These are phyloP conservation scores for Pterostichus madidus DNA, from an alignment of 2,888 invertebrate species.

Conservation along the genomic window DNA sequence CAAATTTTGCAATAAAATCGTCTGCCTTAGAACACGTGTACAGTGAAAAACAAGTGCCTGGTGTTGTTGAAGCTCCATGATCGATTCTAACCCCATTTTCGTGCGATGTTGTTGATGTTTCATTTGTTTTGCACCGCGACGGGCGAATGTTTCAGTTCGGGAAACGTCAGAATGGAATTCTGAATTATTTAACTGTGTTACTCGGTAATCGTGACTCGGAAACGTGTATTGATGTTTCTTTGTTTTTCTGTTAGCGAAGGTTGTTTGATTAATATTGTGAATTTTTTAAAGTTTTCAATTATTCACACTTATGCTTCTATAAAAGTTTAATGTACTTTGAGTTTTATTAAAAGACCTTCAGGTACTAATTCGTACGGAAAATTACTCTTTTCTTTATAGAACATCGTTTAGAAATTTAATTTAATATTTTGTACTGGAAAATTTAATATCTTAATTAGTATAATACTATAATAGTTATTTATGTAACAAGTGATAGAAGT, in stretches of 20 bases:
- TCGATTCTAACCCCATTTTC: slow-evolving; percentile 18
- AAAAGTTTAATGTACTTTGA: neutral
- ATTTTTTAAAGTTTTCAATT: slow-evolving; percentile 25
- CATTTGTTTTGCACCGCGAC: slow-evolving; percentile 20
- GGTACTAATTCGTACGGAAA: no score
- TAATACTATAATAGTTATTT: no score
- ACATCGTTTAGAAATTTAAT: no score
- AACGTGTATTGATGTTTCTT: slow-evolving; percentile 12
- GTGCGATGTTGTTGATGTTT: slow-evolving; percentile 32
- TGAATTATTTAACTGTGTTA: slow-evolving; percentile 51
- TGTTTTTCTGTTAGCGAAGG: neutral
- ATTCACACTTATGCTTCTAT: neutral
- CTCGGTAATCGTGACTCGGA: slow-evolving; percentile 25
- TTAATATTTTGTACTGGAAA: no score
- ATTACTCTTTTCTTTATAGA: no score
- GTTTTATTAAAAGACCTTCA: neutral
- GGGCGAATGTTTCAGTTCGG: slow-evolving; percentile 17
- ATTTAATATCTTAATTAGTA: no score
- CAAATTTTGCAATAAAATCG: slow-evolving; percentile 43
- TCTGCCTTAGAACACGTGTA: slow-evolving; percentile 57
- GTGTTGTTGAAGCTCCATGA: neutral
- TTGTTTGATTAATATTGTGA: slow-evolving; percentile 14
- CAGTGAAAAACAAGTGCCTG: slow-evolving; percentile 48
- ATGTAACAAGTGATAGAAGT: no score
- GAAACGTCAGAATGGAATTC: slow-evolving; percentile 36